These are phyloP conservation scores for Lordiphosa fenestrarum DNA, from an alignment of 2,888 invertebrate species.

Conservation along the genomic window DNA sequence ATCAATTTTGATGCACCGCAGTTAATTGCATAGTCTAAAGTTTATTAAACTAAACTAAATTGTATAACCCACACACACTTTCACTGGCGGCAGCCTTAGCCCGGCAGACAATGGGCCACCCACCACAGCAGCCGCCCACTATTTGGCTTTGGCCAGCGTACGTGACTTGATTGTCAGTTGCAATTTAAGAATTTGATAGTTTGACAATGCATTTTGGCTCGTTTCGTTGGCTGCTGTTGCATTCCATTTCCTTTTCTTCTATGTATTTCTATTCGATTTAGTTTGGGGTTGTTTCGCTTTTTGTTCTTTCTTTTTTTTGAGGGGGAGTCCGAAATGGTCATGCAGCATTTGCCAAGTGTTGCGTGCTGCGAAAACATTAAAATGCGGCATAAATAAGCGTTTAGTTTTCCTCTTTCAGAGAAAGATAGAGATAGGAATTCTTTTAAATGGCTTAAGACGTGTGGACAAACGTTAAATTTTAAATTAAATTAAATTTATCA, in stretches of 20 bases:
- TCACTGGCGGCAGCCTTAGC: conserved; percentile 2
- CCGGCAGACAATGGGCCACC: not conserved
- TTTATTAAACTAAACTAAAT: conserved; percentile 25
- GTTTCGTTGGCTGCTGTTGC: conserved; percentile 34
- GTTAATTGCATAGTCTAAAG: conserved; percentile 17
- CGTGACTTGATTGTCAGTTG: conserved; percentile 75
- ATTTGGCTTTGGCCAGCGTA: conserved; percentile 37
- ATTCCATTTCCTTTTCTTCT: conserved; percentile 5
- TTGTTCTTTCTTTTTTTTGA: too few relatives aligned
- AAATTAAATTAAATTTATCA: too few relatives aligned
- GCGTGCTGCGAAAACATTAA: conserved; percentile 50
- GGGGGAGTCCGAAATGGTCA: conserved; percentile 9
- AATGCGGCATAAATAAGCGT: conserved; percentile 55
- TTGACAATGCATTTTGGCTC: conserved; percentile 72
- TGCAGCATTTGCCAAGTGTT: conserved; percentile 27
- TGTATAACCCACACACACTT: conserved; percentile 1
- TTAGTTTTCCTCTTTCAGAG: not conserved
- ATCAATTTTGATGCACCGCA: conserved; percentile 44
- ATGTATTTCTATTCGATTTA: conserved; percentile 33
- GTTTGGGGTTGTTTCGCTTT: too few relatives aligned
- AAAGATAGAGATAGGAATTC: too few relatives aligned
- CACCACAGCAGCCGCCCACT: not conserved
- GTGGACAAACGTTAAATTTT: too few relatives aligned
- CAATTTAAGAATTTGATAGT: conserved; percentile 75
- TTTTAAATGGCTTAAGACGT: too few relatives aligned